These are phyloP conservation scores for Stomatorhinus ivindoensis DNA, from an alignment of 2,113 vertebrate genomes.

Conservation along the genomic window DNA sequence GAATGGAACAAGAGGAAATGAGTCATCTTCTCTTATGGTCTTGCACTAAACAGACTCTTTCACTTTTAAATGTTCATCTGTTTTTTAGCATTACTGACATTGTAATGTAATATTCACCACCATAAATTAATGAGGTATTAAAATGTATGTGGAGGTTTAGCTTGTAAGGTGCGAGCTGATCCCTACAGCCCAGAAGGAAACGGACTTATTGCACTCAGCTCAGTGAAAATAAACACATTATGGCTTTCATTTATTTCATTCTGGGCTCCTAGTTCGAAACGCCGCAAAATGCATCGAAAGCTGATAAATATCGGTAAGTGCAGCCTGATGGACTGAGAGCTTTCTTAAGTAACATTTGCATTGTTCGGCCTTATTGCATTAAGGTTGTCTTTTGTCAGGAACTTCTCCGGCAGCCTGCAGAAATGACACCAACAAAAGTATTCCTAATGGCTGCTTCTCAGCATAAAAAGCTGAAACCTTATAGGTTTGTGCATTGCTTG, in stretches of 20 bases:
- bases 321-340: background rate
- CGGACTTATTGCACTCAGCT: background rate
- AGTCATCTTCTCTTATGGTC: background rate
- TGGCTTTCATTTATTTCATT: background rate
- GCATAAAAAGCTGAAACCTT: background rate
- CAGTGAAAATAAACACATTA: background rate
- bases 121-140: background rate
- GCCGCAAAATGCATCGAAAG: background rate
- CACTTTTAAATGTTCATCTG: background rate
- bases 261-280: background rate
- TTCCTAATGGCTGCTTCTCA: background rate
- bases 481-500: background rate
- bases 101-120: background rate
- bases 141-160: background rate
- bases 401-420: background rate
- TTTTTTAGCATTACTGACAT: background rate
- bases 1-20: background rate
- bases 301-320: background rate
- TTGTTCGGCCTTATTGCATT: background rate
- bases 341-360: background rate
- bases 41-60: background rate
- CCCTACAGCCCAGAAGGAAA: constrained; percentile 22
- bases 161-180: constrained; percentile 24
- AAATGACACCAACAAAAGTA: background rate
- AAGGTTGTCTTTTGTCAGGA: background rate